Conservation (phyloP, 2,888 invertebrate species). For the Sinohyriopsis cumingii region DNA sequence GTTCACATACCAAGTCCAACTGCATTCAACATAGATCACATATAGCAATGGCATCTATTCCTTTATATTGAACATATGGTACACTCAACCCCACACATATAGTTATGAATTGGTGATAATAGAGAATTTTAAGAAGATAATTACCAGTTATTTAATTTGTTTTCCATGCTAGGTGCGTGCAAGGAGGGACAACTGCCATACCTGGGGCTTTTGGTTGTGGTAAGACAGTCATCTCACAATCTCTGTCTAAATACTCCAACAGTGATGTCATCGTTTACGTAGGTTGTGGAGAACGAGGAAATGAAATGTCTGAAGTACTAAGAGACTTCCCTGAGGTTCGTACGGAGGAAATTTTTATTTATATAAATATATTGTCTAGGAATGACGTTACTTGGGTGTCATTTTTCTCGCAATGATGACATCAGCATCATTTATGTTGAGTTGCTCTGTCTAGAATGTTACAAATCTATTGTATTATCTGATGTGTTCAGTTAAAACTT, state of each 20-base stretch:
- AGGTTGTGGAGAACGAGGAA: slow-evolving; percentile 99
- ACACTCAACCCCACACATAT: too few relatives aligned
- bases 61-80: too few relatives aligned
- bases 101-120: too few relatives aligned
- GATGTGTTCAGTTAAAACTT: too few relatives aligned
- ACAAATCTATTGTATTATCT: too few relatives aligned
- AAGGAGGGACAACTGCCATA: slow-evolving; percentile 98
- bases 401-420: not conserved
- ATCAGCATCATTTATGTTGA: too few relatives aligned
- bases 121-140: too few relatives aligned
- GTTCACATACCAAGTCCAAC: too few relatives aligned
- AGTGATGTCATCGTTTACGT: slow-evolving; percentile 99
- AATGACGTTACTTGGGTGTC: not conserved
- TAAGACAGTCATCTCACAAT: slow-evolving; percentile 99
- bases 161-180: slow-evolving; percentile 83
- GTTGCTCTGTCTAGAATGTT: too few relatives aligned
- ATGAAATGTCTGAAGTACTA: slow-evolving; percentile 99
- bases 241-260: slow-evolving; percentile 99
- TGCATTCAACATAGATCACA: too few relatives aligned
- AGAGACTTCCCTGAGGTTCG: slow-evolving; percentile 94
- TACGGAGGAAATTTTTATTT: not conserved
- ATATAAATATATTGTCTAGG: not conserved
- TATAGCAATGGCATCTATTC: too few relatives aligned
- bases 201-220: slow-evolving; percentile 99
- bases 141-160: too few relatives aligned